Conservation (phyloP, 2,113 vertebrate species). For the Periophthalmodon schlosseri region DNA sequence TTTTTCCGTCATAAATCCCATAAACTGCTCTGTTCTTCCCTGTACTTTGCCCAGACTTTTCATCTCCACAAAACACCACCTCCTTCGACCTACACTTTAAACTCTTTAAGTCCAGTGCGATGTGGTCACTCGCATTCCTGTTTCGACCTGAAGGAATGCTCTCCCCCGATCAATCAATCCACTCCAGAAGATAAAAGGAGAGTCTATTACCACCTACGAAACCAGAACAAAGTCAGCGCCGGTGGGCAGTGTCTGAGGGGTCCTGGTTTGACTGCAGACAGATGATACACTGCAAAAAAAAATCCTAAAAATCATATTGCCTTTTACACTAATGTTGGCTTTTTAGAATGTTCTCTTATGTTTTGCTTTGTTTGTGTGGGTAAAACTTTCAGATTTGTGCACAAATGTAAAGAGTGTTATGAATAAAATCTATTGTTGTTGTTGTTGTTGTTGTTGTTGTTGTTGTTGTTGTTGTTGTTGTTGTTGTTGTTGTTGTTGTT, state of each 20-base stretch:
- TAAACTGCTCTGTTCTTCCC: slow-evolving; percentile 57
- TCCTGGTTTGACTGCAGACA: slow-evolving; percentile 13
- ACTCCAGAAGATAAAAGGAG: neutral
- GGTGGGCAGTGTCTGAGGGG: neutral
- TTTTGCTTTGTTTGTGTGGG: too few relatives aligned
- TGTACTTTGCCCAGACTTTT: slow-evolving; percentile 65
- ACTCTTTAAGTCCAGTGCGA: neutral
- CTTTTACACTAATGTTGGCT: too few relatives aligned
- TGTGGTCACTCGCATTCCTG: slow-evolving; percentile 2
- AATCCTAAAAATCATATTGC: neutral
- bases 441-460: too few relatives aligned
- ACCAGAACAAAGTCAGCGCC: slow-evolving; percentile 9
- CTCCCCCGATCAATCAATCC: neutral
- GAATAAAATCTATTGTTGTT: too few relatives aligned
- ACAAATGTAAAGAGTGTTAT: too few relatives aligned
- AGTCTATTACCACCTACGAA: neutral
- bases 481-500: too few relatives aligned
- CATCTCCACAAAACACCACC: slow-evolving; percentile 52
- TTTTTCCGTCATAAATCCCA: slow-evolving; percentile 63
- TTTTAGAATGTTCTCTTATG: too few relatives aligned
- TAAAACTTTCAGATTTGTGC: too few relatives aligned
- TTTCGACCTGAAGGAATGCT: neutral
- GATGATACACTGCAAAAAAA: slow-evolving; percentile 15
- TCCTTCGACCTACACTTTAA: slow-evolving; percentile 5
- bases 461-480: too few relatives aligned